phyloP scores from a whole-genome alignment of 2,113 vertebrate genomes.

The Oncorhynchus keta region DNA sequence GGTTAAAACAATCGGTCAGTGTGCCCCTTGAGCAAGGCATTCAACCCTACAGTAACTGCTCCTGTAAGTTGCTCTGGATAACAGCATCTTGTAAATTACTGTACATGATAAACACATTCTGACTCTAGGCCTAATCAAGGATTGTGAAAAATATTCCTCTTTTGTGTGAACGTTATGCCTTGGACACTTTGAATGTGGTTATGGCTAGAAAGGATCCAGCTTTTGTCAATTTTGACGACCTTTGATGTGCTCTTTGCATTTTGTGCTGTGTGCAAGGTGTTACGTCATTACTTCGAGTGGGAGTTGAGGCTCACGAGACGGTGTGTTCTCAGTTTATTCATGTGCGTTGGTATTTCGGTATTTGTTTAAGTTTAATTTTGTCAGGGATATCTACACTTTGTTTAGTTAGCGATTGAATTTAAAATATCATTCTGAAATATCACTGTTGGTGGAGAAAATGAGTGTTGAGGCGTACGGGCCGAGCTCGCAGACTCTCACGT shows the following conservation, averaged over 20 bases:
- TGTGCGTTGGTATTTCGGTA: constrained; percentile 49
- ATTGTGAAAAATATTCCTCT: neutral
- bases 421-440: constrained; percentile 39
- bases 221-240: no score
- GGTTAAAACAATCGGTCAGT: no score
- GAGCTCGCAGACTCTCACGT: constrained; percentile 88
- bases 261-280: constrained; percentile 57
- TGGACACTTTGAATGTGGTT: no score
- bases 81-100: no score
- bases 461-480: constrained; percentile 89
- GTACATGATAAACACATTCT: no score
- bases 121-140: no score
- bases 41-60: no score
- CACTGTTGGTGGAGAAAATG: constrained; percentile 72
- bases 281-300: constrained; percentile 66
- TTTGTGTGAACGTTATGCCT: neutral
- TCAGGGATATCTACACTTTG: neutral
- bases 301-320: constrained; percentile 63
- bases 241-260: constrained; percentile 25
- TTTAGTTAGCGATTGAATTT: constrained; percentile 9
- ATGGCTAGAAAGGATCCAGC: no score
- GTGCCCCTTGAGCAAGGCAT: no score
- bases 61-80: no score
- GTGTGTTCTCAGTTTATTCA: constrained; percentile 35
- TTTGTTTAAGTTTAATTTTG: constrained; percentile 51